Conservation (phyloP, 2,113 vertebrate genomes). For the Delphinapterus leucas region DNA sequence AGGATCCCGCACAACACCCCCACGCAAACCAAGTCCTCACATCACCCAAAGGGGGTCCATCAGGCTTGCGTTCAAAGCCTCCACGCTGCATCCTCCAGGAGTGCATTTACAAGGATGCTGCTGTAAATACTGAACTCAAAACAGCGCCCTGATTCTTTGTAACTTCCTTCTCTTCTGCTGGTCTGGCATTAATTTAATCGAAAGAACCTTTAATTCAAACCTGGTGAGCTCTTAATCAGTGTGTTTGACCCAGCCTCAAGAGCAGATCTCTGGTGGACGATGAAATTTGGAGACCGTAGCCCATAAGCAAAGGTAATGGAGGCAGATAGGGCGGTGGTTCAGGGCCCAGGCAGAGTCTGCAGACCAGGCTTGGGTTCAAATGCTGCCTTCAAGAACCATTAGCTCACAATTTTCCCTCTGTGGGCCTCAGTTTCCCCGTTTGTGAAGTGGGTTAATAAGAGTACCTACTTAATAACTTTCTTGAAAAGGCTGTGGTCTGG, state of each 20-base stretch:
- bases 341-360: not conserved
- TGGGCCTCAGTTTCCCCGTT: not conserved
- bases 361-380: not conserved
- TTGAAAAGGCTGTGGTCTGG: not conserved
- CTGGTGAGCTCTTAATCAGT: slow-evolving; percentile 4
- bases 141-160: not conserved
- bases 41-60: not conserved
- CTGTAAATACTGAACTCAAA: not conserved
- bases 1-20: not conserved
- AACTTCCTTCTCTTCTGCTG: not conserved
- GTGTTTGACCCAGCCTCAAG: not conserved
- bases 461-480: no score
- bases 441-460: not conserved
- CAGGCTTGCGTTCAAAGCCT: not conserved
- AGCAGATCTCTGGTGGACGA: not conserved
- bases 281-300: not conserved
- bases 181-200: slow-evolving; percentile 58
- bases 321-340: fast-evolving
- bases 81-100: not conserved
- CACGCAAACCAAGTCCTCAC: fast-evolving
- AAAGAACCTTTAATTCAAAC: slow-evolving; percentile 49
- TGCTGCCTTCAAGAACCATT: not conserved
- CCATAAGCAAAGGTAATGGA: not conserved
- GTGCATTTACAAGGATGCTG: not conserved
- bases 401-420: not conserved